Evolutionary conservation across 2,888 invertebrate species (phyloP), one percentile per base, ranked within the genome.

Genomic region (Drosophila kambysellisi): DNA sequence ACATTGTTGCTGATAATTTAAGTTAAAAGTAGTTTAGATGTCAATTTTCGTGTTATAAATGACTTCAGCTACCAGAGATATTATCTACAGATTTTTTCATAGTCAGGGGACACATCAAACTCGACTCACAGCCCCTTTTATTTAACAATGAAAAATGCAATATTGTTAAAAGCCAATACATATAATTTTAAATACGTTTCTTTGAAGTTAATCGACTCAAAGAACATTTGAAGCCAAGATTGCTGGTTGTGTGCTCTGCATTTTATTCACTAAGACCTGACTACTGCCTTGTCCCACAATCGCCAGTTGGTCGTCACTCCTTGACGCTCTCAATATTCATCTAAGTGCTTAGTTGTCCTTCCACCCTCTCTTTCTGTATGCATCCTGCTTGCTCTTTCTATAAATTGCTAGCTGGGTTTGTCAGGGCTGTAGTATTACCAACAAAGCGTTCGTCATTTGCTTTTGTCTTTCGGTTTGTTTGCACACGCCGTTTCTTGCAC

Each of bases 381-480:
- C 8, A 8, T 46, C 4, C 46, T 46, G 25, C 43, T 29, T 25
- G 35, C 53, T 25, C 37, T 54, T 37, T 56, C 54, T 56, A 29
- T 35, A 29, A 35, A 53, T 54, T 43, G 32, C 17, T 51, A 29
- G 56, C 68, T 74, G 63, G 54, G 52, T 63, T 79, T 82, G 79
- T 82, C 82, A 74, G 79, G 69, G 41, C 39, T 43, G 59, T 50
- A 56, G 67, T 61, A 65, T 79, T 70, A 53, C 43, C 54, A 83
- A 75, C 66, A 83, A 80, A 83, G 67, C 88, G 91, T 89, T 85
- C 88, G 76, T 85, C 85, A 89, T 84, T 90, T 87, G 76, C 91
- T 89, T 86, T 86, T 89, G 86, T 86, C 91, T 89, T 84, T 89
- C 56, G 74, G 88, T 91, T 86, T 86, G 90, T 84, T 89, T 91